These are phyloP conservation scores for Argyrosomus regius DNA, from an alignment of 2,797 vertebrate species.

Conservation along the genomic window DNA sequence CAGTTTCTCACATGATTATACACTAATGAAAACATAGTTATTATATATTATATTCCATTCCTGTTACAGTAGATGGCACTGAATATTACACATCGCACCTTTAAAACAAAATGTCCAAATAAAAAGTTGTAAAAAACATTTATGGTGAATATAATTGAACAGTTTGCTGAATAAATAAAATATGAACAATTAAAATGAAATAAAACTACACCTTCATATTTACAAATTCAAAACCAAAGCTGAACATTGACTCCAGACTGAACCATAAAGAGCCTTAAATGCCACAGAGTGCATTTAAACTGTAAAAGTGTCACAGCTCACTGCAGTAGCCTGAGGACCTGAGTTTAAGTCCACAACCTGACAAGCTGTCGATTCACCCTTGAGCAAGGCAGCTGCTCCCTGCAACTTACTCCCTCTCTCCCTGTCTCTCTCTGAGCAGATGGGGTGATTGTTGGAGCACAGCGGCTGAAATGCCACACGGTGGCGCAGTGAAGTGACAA, in stretches of 20 bases:
- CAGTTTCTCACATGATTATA: too few relatives aligned
- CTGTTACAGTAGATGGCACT: too few relatives aligned
- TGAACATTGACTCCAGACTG: not conserved
- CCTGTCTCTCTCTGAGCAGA: too few relatives aligned
- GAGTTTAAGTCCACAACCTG: not conserved
- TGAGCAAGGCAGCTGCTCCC: not conserved
- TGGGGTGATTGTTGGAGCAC: not conserved
- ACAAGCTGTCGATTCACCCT: not conserved
- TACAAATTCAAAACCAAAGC: not conserved
- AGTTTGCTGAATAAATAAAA: too few relatives aligned
- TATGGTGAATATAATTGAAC: too few relatives aligned
- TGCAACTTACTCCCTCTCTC: not conserved
- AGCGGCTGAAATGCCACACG: conserved; percentile 18
- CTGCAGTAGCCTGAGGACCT: not conserved
- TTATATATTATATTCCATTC: too few relatives aligned
- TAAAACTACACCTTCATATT: not conserved
- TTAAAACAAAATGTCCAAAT: too few relatives aligned
- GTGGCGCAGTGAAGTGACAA: conserved; percentile 65
- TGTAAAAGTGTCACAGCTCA: not conserved
- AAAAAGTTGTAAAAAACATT: too few relatives aligned
- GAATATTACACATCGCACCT: too few relatives aligned
- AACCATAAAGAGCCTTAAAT: not conserved
- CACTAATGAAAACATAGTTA: too few relatives aligned
- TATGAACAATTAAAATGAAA: not conserved
- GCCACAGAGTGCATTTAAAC: not conserved